A percentile compares a stretch with the other conserved stretches of the same genome.
Evolutionary conservation across 1,140 invertebrate genomes (phyloP).

Genomic region (fruit fly (Drosophila melanogaster)): DNA sequence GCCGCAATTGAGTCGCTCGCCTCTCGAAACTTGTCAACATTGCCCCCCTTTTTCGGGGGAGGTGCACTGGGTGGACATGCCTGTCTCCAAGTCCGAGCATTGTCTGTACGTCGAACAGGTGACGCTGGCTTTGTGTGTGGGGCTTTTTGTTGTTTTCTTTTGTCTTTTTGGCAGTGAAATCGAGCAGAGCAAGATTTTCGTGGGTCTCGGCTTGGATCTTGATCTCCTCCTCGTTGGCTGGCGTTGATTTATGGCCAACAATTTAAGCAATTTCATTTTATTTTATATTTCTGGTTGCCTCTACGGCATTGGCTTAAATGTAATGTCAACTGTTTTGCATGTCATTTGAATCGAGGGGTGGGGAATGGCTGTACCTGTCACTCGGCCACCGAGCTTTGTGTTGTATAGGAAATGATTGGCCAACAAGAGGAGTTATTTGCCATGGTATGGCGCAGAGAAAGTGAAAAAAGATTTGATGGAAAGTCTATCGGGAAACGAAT

Average conservation of each 20-base stretch:
- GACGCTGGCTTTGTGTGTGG: constrained; percentile 57
- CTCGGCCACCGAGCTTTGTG: constrained; percentile 40
- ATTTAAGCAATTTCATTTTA: constrained; percentile 79
- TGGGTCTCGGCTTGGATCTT: constrained; percentile 48
- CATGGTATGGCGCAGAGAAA: constrained; percentile 29
- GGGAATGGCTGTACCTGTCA: constrained; percentile 59
- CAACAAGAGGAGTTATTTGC: constrained; percentile 32
- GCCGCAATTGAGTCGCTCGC: constrained; percentile 74
- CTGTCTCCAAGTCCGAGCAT: constrained; percentile 73
- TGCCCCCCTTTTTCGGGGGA: constrained; percentile 3
- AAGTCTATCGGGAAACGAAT: constrained; percentile 5
- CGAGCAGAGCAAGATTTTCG: constrained; percentile 70
- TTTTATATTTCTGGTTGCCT: constrained; percentile 51
- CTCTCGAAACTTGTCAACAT: constrained; percentile 64
- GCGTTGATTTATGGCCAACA: constrained; percentile 72
- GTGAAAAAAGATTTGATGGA: constrained; percentile 37
- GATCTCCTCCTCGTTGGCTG: constrained; percentile 56
- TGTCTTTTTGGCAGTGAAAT: constrained; percentile 68
- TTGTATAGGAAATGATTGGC: constrained; percentile 59
- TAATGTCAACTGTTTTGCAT: constrained; percentile 80
- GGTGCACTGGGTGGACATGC: constrained; percentile 20
- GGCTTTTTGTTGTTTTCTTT: not conserved
- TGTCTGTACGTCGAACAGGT: constrained; percentile 76
- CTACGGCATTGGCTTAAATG: constrained; percentile 46
- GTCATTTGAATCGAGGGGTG: constrained; percentile 55